A percentile compares a stretch with the other conserved stretches of the same genome.
phyloP scores from a whole-genome alignment of 2,888 invertebrate species.

The Dioctria rufipes region DNA sequence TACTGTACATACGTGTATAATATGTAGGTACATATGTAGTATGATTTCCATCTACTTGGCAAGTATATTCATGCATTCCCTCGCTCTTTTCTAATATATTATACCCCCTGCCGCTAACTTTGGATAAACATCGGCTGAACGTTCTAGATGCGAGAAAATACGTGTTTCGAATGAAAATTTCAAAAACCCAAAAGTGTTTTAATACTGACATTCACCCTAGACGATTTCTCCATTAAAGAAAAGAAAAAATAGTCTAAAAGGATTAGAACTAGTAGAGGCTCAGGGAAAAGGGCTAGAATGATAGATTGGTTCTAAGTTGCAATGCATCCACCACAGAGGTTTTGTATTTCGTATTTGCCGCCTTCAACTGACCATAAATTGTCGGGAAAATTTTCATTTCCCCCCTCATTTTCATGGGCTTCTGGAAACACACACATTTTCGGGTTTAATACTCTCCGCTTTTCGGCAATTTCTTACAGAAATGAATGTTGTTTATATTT shows the following conservation, averaged over 20 bases:
- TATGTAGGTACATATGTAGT: no score
- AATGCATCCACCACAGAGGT: conserved; percentile 6
- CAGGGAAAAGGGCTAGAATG: not conserved
- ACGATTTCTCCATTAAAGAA: not conserved
- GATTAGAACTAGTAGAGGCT: not conserved
- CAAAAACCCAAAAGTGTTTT: conserved; percentile 9
- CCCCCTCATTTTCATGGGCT: conserved; percentile 12
- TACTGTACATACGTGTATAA: no score
- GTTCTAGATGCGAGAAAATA: not conserved
- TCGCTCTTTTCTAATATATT: no score
- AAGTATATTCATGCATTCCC: no score
- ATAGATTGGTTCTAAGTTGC: conserved; percentile 14
- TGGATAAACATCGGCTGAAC: no score
- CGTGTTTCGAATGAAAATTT: conserved; percentile 32
- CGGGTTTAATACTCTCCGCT: not conserved
- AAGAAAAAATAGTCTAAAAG: conserved; percentile 14
- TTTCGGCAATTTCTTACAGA: not conserved
- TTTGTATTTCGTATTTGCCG: not conserved
- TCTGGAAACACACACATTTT: conserved; percentile 2
- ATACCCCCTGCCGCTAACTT: no score
- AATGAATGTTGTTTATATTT: conserved; percentile 11
- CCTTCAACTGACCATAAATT: conserved; percentile 14
- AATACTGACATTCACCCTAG: conserved; percentile 19
- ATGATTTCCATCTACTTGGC: no score
- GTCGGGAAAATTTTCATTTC: not conserved